Percentiles rank a stretch among this genome's conserved stretches.
Conservation (phyloP, 1,140 invertebrate species). For the Platorchestia sp. region DNA sequence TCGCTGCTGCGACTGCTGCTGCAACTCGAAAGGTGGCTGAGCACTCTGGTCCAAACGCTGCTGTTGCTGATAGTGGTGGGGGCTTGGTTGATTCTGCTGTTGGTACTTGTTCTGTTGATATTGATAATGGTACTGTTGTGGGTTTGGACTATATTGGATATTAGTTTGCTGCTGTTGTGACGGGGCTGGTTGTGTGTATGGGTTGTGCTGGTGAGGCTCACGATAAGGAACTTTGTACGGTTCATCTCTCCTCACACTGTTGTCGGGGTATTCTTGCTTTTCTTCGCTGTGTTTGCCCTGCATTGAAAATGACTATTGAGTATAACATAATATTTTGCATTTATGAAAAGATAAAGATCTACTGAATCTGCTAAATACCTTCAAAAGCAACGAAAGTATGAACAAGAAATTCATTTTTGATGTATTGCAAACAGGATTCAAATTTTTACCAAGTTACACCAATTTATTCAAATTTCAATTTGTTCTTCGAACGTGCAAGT, state of each 20-base stretch:
- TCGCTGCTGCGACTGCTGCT: not conserved
- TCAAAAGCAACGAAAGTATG: not conserved
- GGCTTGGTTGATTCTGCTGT: not conserved
- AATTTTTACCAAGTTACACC: not conserved
- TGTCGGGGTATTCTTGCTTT: slow-evolving; percentile 15
- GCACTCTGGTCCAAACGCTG: not conserved
- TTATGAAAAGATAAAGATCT: not conserved
- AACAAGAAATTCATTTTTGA: not conserved
- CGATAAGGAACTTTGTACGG: not conserved
- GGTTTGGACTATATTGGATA: not conserved
- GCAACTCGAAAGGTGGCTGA: not conserved
- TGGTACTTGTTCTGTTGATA: not conserved
- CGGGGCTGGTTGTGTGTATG: not conserved
- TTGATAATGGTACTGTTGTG: not conserved
- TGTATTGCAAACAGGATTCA: not conserved
- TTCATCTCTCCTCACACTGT: not conserved
- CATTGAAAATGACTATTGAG: not conserved
- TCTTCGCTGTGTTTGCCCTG: slow-evolving; percentile 11
- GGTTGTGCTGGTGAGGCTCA: not conserved
- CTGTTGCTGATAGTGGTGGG: not conserved
- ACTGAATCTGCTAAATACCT: not conserved
- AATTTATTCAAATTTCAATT: too few relatives aligned
- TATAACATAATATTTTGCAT: not conserved
- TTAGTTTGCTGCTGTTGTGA: not conserved
- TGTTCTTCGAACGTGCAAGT: too few relatives aligned